Evolutionary conservation across 2,113 vertebrate species (phyloP).

Genomic region (Cyanoramphus novaezelandiae): DNA sequence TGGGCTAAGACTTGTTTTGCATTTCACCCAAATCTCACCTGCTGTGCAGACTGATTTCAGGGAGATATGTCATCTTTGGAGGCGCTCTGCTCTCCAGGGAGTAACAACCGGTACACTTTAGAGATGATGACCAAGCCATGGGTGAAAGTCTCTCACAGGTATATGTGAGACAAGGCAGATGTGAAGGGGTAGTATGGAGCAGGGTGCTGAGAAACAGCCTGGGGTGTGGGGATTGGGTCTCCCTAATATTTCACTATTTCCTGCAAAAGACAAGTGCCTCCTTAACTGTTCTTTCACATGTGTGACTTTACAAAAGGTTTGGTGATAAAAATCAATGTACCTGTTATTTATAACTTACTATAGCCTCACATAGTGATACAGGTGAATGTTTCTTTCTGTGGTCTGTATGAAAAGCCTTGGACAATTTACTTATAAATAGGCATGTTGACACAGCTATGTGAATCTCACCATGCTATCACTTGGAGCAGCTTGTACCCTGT

Average conservation of each 20-base stretch:
- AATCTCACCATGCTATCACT: background rate
- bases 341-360: background rate
- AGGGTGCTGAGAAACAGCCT: background rate
- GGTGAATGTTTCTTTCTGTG: fast-evolving
- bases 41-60: background rate
- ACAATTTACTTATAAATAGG: background rate
- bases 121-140: background rate
- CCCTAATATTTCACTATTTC: background rate
- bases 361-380: background rate
- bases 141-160: background rate
- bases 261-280: background rate
- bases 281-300: fast-evolving
- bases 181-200: fast-evolving
- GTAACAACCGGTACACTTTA: background rate
- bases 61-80: background rate
- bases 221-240: fast-evolving
- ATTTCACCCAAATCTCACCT: background rate
- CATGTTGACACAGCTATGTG: background rate
- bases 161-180: background rate
- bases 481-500: background rate
- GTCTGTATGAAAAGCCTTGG: background rate
- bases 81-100: background rate
- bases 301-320: background rate
- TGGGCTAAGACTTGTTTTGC: background rate
- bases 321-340: background rate